Evolutionary conservation across 2,888 invertebrate genomes (phyloP).

Genomic region (Thyatira batis): DNA sequence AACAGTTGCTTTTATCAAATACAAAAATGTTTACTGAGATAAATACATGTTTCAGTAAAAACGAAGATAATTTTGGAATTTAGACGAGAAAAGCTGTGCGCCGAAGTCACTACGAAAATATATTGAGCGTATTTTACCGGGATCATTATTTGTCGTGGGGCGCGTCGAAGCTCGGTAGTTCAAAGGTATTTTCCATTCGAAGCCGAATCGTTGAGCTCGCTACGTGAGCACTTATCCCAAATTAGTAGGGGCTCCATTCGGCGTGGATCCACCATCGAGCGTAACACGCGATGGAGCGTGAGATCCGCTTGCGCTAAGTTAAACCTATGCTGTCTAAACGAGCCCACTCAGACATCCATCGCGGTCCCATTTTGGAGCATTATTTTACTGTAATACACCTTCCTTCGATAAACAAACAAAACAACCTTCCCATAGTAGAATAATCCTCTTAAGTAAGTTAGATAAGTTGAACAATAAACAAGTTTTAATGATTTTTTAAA

Average conservation of each 20-base stretch:
- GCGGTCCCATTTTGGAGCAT: conserved; percentile 22
- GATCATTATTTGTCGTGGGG: conserved; percentile 45
- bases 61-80: neutral
- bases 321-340: conserved; percentile 52
- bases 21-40: no score
- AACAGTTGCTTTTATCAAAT: no score
- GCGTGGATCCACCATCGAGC: conserved; percentile 42
- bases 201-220: conserved; percentile 52
- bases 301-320: conserved; percentile 57
- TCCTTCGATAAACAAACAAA: conserved; percentile 8
- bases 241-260: conserved; percentile 59
- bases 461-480: no score
- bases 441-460: no score
- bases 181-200: conserved; percentile 54
- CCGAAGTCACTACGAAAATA: conserved; percentile 22
- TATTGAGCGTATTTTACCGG: conserved; percentile 39
- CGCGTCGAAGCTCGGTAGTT: conserved; percentile 47
- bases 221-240: conserved; percentile 73
- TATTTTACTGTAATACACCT: conserved; percentile 19
- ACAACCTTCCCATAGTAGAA: neutral
- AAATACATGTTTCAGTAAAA: neutral
- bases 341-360: conserved; percentile 41
- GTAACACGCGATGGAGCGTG: conserved; percentile 58
- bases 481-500: no score
- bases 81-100: conserved; percentile 14